Evolutionary conservation across 2,797 vertebrate genomes (phyloP).

Genomic region (Sciurus vulgaris): DNA sequence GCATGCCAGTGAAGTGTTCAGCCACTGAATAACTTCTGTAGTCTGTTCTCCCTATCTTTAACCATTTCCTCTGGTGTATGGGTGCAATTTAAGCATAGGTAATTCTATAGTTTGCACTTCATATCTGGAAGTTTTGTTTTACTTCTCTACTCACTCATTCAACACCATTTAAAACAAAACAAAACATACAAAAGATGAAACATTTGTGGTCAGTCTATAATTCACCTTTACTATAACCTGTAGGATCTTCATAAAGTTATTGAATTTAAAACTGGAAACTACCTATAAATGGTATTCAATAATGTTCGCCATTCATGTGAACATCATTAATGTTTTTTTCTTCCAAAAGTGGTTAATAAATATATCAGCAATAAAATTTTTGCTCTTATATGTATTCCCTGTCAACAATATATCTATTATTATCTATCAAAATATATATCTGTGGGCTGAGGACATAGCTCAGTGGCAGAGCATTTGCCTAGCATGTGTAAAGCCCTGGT

Average conservation of each 20-base stretch:
- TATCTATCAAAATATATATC: not conserved
- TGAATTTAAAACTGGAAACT: not conserved
- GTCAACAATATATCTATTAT: not conserved
- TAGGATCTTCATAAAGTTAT: not conserved
- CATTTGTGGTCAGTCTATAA: no score
- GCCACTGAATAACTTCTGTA: not conserved
- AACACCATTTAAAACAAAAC: not conserved
- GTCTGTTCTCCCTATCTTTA: not conserved
- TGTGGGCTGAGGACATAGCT: not conserved
- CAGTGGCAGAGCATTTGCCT: not conserved
- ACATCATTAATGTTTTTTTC: not conserved
- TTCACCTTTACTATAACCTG: not conserved
- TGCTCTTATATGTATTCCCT: not conserved
- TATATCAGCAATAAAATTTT: not conserved
- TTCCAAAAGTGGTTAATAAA: not conserved
- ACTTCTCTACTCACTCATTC: not conserved
- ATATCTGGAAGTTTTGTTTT: not conserved
- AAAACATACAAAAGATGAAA: not conserved
- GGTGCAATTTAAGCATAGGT: not conserved
- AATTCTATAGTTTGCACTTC: not conserved
- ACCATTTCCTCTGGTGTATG: not conserved
- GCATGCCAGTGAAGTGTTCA: not conserved
- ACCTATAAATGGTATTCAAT: not conserved
- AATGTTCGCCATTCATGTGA: not conserved
- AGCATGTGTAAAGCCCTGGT: not conserved